Conservation (phyloP, 2,113 vertebrate genomes). For the Scomber japonicus region DNA sequence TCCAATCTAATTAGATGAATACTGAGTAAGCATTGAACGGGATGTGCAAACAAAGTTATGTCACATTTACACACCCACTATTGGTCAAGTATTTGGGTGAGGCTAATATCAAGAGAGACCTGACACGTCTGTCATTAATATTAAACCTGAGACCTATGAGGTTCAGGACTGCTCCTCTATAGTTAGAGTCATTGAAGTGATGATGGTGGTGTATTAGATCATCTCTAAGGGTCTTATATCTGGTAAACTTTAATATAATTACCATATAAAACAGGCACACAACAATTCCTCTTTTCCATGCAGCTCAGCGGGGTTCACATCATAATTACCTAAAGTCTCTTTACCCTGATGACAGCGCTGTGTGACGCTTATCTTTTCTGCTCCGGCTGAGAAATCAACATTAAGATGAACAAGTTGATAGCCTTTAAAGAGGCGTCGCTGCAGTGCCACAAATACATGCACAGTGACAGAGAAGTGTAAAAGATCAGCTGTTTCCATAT, state of each 20-base stretch:
- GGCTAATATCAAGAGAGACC: neutral
- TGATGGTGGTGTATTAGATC: no score
- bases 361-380: conserved; percentile 40
- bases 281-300: conserved; percentile 14
- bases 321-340: conserved; percentile 49
- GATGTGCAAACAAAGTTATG: neutral
- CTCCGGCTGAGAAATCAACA: conserved; percentile 42
- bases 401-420: conserved; percentile 67
- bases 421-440: conserved; percentile 10
- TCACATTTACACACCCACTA: neutral
- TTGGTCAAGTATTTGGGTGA: neutral
- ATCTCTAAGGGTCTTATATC: neutral
- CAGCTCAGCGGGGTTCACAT: conserved; percentile 48
- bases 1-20: no score
- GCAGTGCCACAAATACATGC: conserved; percentile 13
- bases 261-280: neutral
- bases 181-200: neutral
- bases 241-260: neutral
- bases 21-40: neutral
- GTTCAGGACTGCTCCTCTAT: neutral
- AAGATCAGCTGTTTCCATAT: conserved; percentile 23
- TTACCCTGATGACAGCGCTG: conserved; percentile 13
- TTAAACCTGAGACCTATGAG: neutral
- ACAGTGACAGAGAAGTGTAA: conserved; percentile 10
- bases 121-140: neutral